Conservation (phyloP, 35 echinoderm and acorn worm species). For the Heliocidaris tuberculata region DNA sequence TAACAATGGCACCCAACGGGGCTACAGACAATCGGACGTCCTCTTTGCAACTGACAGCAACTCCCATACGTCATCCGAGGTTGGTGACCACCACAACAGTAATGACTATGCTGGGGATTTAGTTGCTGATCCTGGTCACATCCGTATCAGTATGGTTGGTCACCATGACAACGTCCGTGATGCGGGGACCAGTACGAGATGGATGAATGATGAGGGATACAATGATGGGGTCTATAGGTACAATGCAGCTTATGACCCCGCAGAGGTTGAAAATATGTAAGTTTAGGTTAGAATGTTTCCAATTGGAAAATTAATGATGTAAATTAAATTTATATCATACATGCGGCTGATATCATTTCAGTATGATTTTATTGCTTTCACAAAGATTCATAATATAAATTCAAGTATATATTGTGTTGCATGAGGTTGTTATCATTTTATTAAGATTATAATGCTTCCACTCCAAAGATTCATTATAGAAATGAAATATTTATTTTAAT, state of each 20-base stretch:
- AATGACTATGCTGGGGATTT: not conserved
- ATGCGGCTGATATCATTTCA: no score
- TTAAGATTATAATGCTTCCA: not conserved
- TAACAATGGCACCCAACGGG: not conserved
- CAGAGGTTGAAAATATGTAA: not conserved
- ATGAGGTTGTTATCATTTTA: not conserved
- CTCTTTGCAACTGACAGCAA: not conserved
- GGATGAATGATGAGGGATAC: not conserved
- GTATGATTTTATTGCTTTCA: no score
- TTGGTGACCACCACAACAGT: not conserved
- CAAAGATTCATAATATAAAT: no score
- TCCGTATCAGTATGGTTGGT: conserved; percentile 37
- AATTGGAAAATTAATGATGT: no score
- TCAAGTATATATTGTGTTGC: not conserved
- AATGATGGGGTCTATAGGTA: not conserved
- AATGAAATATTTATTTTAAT: not conserved
- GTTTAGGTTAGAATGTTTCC: no score
- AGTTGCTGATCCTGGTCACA: not conserved
- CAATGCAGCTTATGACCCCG: conserved; percentile 19
- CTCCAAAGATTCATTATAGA: not conserved
- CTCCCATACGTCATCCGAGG: not conserved
- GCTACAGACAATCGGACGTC: conserved; percentile 15
- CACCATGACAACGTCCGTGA: not conserved
- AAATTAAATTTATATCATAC: no score
- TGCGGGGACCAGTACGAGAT: not conserved